A percentile compares a stretch with the other conserved stretches of the same genome.
Evolutionary conservation across 1,140 invertebrate species (phyloP).

Genomic region (Drosophila obscura): DNA sequence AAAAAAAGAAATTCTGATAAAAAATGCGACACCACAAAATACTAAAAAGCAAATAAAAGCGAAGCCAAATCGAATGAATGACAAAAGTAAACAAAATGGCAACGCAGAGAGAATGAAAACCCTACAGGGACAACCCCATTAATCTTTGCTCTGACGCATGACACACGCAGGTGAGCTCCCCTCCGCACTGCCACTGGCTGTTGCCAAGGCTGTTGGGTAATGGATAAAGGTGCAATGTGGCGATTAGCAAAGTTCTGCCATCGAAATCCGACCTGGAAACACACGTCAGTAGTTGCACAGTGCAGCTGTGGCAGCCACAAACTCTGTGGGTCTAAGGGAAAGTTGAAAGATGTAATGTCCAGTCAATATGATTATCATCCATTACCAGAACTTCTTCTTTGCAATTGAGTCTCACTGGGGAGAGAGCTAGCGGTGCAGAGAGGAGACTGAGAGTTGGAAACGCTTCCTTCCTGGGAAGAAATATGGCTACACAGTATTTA

Average conservation of each 20-base stretch:
- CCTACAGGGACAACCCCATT: slow-evolving; percentile 60
- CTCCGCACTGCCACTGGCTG: too few species aligned
- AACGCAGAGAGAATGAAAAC: slow-evolving; percentile 49
- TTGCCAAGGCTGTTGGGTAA: slow-evolving; percentile 5
- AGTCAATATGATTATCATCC: too few species aligned
- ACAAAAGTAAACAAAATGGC: slow-evolving; percentile 54
- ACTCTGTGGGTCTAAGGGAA: too few species aligned
- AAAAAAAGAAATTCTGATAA: slow-evolving; percentile 17
- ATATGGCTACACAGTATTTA: too few species aligned
- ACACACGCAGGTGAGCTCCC: slow-evolving; percentile 22
- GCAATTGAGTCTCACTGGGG: too few species aligned
- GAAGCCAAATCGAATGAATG: slow-evolving; percentile 56
- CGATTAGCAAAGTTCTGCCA: slow-evolving; percentile 43
- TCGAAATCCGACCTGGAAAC: slow-evolving; percentile 31
- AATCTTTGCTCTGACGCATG: slow-evolving; percentile 68
- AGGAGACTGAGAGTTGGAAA: too few species aligned
- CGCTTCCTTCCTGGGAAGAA: too few species aligned
- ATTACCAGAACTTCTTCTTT: too few species aligned
- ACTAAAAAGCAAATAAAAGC: slow-evolving; percentile 15
- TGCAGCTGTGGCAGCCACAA: slow-evolving; percentile 21
- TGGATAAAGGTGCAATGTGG: slow-evolving; percentile 1
- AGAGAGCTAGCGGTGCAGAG: too few species aligned
- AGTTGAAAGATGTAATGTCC: too few species aligned
- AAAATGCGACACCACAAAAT: slow-evolving; percentile 9
- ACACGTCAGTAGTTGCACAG: slow-evolving; percentile 37